Evolutionary conservation across 2,113 vertebrate species (phyloP), one percentile per base, ranked within the genome.

Genomic region (Tyrannus savana): DNA sequence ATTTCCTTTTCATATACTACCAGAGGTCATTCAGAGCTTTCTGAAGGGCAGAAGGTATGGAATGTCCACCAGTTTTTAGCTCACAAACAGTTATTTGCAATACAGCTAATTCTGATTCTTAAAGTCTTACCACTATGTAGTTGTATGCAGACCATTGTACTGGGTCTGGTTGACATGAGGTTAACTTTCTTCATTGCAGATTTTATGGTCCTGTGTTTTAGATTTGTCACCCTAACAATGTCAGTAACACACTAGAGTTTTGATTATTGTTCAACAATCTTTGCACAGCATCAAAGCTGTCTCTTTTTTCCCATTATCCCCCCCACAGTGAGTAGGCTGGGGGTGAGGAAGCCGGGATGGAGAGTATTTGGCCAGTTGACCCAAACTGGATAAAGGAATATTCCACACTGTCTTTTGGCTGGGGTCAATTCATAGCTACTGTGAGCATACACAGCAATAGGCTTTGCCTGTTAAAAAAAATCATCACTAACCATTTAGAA

Each of bases 161-260:
- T 47, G 24, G 15, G 17, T 47, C 41, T 75, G 18, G 18, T 24
- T 71, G n/a, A 23, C 0, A 5, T 5, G 14, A 23, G 31, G 13
- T 47, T 82, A 56, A 42, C 11, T 69, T 53, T 44, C 21, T 41
- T 28, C 27, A 17, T 12, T 73, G 49, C 8, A 77, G 5, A 8
- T 44, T 3, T 0, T 27, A 14, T 2, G 1, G 6, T 63, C 24
- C 12, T 44, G 1, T 23, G 19, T 24, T 73, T 90, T 46, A 74
- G 7, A 42, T 50, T 64, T 55, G 7, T 31, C 18, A 6, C 35
- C 15, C 17, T 23, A 85, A 47, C 22, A 25, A 9, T 25, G 12
- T 30, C 67, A 39, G 11, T 30, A 62, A 33, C 12, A 21, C 14
- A 59, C 5, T 14, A 39, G 10, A 23, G 25, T 53, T 79, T 63